phyloP scores from a whole-genome alignment of 2,797 vertebrate species.

The Darevskia mixta region DNA sequence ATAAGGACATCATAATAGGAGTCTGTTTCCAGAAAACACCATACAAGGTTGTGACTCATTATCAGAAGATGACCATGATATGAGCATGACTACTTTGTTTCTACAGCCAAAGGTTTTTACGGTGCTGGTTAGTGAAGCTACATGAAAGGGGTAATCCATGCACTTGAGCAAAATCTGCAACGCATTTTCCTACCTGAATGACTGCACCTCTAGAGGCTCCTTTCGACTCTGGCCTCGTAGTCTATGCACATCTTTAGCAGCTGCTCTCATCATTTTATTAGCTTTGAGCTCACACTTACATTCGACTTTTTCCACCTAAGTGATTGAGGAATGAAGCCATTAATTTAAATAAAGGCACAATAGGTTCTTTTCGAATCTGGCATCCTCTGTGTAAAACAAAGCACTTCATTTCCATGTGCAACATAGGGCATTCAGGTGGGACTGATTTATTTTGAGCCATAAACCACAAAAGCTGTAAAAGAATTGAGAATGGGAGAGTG shows the following conservation, averaged over 20 bases:
- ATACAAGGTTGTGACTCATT: neutral
- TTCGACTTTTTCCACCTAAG: conserved; percentile 81
- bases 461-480: conserved; percentile 12
- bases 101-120: conserved; percentile 10
- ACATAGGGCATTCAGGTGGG: neutral
- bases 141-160: neutral
- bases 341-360: neutral
- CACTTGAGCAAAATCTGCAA: neutral
- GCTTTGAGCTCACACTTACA: conserved; percentile 89
- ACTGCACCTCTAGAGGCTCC: conserved; percentile 93
- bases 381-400: conserved; percentile 29
- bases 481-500: neutral
- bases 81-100: conserved; percentile 12
- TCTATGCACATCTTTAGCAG: conserved; percentile 94
- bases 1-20: conserved; percentile 23
- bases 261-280: conserved; percentile 95
- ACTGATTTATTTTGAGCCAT: conserved; percentile 18
- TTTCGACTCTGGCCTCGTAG: conserved; percentile 92
- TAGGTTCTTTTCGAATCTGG: neutral
- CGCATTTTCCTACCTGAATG: conserved; percentile 86
- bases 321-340: conserved; percentile 13
- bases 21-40: neutral
- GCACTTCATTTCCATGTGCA: conserved; percentile 23
- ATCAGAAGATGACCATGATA: conserved; percentile 3
- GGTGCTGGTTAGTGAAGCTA: conserved; percentile 1